These are phyloP conservation scores for Coremacera marginata DNA, from an alignment of 2,888 invertebrate genomes.

Conservation along the genomic window DNA sequence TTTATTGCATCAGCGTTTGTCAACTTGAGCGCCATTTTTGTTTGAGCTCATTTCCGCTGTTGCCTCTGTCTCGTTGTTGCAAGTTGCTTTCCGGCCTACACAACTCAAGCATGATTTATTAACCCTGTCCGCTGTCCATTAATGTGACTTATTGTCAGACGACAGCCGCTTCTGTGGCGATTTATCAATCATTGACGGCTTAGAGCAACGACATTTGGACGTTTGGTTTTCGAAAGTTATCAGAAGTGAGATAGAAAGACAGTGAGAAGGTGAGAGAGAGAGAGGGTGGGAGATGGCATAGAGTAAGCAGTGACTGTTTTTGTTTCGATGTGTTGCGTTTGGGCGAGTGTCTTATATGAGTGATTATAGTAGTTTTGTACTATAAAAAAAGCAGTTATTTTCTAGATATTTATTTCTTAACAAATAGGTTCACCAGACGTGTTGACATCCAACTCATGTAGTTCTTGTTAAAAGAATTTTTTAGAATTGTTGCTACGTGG, in stretches of 20 bases:
- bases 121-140: slow-evolving; percentile 42
- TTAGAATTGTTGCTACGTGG: no score
- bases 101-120: slow-evolving; percentile 41
- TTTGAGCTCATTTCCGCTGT: slow-evolving; percentile 7
- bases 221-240: background rate
- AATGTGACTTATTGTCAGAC: slow-evolving; percentile 46
- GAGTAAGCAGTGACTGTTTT: background rate
- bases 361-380: no score
- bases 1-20: background rate
- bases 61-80: background rate
- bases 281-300: background rate
- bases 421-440: no score
- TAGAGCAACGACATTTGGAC: slow-evolving; percentile 13
- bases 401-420: no score
- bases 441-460: no score
- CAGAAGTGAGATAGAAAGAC: background rate
- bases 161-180: slow-evolving; percentile 29
- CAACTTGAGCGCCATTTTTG: background rate
- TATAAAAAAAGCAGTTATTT: no score
- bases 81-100: slow-evolving; percentile 38
- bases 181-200: slow-evolving; percentile 47
- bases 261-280: background rate
- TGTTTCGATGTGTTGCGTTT: background rate
- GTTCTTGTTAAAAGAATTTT: no score
- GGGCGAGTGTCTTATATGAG: background rate